phyloP scores from a whole-genome alignment of 1,140 invertebrate species.

The Parapsyche elsis region DNA sequence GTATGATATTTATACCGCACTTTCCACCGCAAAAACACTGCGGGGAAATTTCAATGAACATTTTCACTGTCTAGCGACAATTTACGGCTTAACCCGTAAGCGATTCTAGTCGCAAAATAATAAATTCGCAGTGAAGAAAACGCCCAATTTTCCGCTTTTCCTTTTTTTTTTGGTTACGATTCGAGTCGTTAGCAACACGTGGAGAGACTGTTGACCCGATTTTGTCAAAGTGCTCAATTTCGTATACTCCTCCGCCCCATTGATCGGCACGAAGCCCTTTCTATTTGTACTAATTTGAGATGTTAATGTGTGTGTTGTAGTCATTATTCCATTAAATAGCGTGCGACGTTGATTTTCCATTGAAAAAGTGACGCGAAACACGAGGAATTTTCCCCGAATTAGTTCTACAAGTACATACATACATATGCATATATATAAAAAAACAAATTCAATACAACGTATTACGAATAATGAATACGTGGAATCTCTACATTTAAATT shows the following conservation, averaged over 20 bases:
- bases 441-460: neutral
- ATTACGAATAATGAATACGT: no score
- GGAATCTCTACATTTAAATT: no score
- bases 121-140: neutral
- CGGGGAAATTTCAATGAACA: conserved; percentile 15
- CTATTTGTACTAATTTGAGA: conserved; percentile 2
- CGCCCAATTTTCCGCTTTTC: neutral
- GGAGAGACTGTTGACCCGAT: neutral
- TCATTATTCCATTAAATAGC: neutral
- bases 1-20: conserved; percentile 11
- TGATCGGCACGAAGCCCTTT: neutral
- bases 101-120: no score
- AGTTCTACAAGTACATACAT: neutral
- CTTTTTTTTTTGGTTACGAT: neutral
- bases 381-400: neutral
- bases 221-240: neutral
- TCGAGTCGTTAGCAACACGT: neutral
- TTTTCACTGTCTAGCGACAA: neutral
- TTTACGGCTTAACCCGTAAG: neutral
- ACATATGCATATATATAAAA: neutral
- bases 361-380: neutral
- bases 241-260: neutral
- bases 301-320: neutral
- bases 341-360: neutral
- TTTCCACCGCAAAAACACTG: neutral